Conservation (phyloP, 2,113 vertebrate genomes). For the Aphyosemion australe region DNA sequence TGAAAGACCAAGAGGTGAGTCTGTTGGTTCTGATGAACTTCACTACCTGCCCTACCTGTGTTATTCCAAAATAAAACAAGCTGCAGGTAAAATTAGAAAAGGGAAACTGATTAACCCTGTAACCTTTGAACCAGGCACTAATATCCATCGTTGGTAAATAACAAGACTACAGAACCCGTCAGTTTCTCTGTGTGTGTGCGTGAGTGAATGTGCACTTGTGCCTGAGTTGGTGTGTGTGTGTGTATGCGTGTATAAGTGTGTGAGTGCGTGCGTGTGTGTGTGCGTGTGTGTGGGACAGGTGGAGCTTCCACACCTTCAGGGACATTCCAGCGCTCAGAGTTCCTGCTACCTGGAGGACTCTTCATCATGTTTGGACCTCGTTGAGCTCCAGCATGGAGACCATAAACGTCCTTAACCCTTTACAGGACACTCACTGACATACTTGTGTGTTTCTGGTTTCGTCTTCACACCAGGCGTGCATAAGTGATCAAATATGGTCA, state of each 20-base stretch:
- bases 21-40: no score
- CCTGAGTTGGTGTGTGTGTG: no score
- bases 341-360: slow-evolving; percentile 23
- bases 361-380: slow-evolving; percentile 18
- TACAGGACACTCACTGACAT: no score
- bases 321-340: slow-evolving; percentile 52
- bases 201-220: not conserved
- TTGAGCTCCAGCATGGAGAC: not conserved
- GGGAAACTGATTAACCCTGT: not conserved
- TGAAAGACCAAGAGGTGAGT: no score
- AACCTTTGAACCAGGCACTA: slow-evolving; percentile 1
- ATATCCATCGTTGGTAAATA: slow-evolving; percentile 17
- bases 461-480: no score
- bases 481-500: no score
- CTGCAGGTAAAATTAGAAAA: not conserved
- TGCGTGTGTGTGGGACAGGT: slow-evolving; percentile 24
- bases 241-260: no score
- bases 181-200: not conserved
- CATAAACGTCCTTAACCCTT: not conserved
- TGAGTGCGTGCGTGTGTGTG: no score
- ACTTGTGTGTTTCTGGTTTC: no score
- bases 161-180: slow-evolving; percentile 25
- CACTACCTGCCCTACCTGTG: no score
- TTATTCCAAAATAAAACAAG: not conserved
- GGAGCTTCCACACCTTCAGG: slow-evolving; percentile 50